Percentiles rank a stretch among this genome's conserved stretches.
Evolutionary conservation across 2,888 invertebrate genomes (phyloP).

Genomic region (Ormyrus labotus): DNA sequence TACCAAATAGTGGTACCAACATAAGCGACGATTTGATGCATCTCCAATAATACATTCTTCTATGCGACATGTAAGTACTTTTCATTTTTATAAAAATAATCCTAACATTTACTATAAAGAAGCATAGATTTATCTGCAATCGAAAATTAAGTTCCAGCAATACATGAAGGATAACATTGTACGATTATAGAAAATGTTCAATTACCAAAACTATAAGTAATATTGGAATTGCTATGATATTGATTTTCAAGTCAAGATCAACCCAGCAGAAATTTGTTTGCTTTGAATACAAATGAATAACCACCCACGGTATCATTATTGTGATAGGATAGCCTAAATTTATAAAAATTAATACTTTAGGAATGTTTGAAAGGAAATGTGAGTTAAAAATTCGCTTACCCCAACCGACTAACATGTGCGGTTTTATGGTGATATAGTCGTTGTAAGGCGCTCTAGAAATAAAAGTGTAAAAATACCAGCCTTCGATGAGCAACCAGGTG

Average conservation of each 20-base stretch:
- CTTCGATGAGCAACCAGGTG: constrained; percentile 34
- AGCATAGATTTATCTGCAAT: constrained; percentile 20
- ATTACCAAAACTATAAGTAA: constrained; percentile 38
- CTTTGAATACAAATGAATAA: constrained; percentile 1
- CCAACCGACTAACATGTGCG: constrained; percentile 28
- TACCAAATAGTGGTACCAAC: constrained; percentile 41
- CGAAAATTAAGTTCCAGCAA: background rate
- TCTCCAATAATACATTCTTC: constrained; percentile 39
- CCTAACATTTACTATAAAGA: constrained; percentile 36
- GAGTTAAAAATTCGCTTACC: constrained; percentile 5
- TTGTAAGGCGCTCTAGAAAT: constrained; percentile 39
- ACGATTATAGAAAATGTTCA: background rate
- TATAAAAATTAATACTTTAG: background rate
- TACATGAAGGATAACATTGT: background rate
- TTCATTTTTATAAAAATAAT: constrained; percentile 41
- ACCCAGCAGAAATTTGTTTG: constrained; percentile 42
- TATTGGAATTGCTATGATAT: constrained; percentile 36
- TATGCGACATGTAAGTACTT: constrained; percentile 3
- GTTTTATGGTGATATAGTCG: constrained; percentile 14
- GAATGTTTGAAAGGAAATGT: no score
- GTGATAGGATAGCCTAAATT: constrained; percentile 20
- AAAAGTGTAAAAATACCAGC: constrained; percentile 42
- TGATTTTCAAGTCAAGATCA: constrained; percentile 34
- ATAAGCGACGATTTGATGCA: constrained; percentile 43
- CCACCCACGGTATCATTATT: constrained; percentile 36